Conservation (phyloP, 1,140 invertebrate species). For the Drosophila teissieri region DNA sequence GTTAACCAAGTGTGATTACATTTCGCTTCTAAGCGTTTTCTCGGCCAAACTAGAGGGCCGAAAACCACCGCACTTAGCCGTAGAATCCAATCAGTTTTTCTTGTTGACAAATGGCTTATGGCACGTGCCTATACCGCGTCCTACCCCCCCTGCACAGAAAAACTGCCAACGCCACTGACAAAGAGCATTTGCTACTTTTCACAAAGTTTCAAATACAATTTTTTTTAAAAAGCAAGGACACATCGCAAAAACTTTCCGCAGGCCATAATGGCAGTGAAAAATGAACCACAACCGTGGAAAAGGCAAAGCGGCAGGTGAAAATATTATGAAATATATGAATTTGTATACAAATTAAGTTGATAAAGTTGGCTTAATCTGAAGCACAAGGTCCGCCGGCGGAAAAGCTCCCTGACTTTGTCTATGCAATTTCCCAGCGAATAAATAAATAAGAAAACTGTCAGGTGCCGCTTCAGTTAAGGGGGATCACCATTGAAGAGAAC, state of each 20-base stretch:
- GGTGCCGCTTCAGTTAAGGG: slow-evolving; percentile 24
- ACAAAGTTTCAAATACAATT: slow-evolving; percentile 75
- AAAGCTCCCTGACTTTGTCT: slow-evolving; percentile 9
- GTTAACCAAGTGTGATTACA: slow-evolving; percentile 65
- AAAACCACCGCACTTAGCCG: slow-evolving; percentile 46
- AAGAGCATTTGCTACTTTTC: slow-evolving; percentile 72
- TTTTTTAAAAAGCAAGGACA: slow-evolving; percentile 37
- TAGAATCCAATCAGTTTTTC: slow-evolving; percentile 70
- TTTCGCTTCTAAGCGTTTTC: slow-evolving; percentile 69
- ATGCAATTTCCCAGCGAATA: slow-evolving; percentile 56
- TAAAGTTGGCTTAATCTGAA: slow-evolving; percentile 51
- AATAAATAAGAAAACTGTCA: slow-evolving; percentile 63
- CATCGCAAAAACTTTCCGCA: slow-evolving; percentile 47
- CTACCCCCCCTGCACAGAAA: neutral
- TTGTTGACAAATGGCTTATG: slow-evolving; percentile 77
- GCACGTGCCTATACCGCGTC: slow-evolving; percentile 58
- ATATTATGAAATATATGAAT: slow-evolving; percentile 52
- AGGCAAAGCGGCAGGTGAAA: slow-evolving; percentile 8
- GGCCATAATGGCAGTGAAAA: slow-evolving; percentile 55
- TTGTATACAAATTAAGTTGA: slow-evolving; percentile 67
- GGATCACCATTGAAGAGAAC: slow-evolving; percentile 1
- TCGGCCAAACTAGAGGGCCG: neutral
- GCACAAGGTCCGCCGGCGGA: slow-evolving; percentile 7
- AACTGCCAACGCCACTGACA: slow-evolving; percentile 6
- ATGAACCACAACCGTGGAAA: slow-evolving; percentile 7